Conservation (phyloP, 2,888 invertebrate species). For the Heliconius cydno region DNA sequence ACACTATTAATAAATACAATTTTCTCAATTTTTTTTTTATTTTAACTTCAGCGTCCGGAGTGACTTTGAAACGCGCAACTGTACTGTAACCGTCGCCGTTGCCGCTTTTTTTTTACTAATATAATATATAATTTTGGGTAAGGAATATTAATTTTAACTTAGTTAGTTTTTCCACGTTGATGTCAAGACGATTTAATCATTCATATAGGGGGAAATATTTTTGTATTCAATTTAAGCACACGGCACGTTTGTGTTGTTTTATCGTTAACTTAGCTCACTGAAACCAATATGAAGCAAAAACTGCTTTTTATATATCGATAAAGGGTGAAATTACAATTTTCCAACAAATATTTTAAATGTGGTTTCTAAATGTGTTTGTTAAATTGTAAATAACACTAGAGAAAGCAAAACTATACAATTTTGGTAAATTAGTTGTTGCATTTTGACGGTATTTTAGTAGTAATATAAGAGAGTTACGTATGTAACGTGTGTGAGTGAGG, state of each 20-base stretch:
- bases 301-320: neutral
- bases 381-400: conserved; percentile 24
- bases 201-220: conserved; percentile 39
- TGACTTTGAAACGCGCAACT: conserved; percentile 12
- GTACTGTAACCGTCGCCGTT: conserved; percentile 22
- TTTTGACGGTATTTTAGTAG: conserved; percentile 26
- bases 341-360: neutral
- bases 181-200: conserved; percentile 33
- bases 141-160: conserved; percentile 28
- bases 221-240: conserved; percentile 43
- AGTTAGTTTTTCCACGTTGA: conserved; percentile 25
- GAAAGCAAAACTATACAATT: conserved; percentile 6
- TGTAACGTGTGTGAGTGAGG: conserved; percentile 32
- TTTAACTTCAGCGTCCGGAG: neutral
- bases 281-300: conserved; percentile 17
- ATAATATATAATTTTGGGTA: conserved; percentile 24
- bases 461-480: conserved; percentile 15
- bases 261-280: conserved; percentile 10
- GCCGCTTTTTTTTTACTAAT: conserved; percentile 1
- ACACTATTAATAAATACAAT: conserved; percentile 8
- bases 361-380: neutral
- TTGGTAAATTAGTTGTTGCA: conserved; percentile 23
- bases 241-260: conserved; percentile 31
- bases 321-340: neutral
- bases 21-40: neutral